phyloP scores from a whole-genome alignment of 1,140 invertebrate species.

The Meteorus sp. region DNA sequence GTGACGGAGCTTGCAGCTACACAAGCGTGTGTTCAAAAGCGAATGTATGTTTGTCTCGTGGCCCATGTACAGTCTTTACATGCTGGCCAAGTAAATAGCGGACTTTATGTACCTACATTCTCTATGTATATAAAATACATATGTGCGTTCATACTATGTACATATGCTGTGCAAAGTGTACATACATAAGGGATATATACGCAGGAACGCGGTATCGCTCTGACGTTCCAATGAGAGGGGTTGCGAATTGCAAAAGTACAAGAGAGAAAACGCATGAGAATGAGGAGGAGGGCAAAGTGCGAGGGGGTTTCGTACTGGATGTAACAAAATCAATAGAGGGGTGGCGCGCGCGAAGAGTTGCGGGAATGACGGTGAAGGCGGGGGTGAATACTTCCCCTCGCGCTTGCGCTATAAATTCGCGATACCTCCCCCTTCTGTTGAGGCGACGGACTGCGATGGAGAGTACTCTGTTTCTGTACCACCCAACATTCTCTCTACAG shows the following conservation, averaged over 20 bases:
- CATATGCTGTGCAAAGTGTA: constrained; percentile 5
- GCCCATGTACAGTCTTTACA: constrained; percentile 18
- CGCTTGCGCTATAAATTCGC: constrained; percentile 42
- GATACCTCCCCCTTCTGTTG: constrained; percentile 40
- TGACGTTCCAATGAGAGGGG: constrained; percentile 20
- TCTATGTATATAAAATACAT: not conserved
- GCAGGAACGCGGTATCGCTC: constrained; percentile 14
- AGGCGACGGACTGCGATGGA: constrained; percentile 59
- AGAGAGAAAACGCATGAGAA: constrained; percentile 16
- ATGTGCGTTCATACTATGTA: not conserved
- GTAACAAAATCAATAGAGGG: constrained; percentile 62
- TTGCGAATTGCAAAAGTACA: no score
- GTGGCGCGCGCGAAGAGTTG: constrained; percentile 54
- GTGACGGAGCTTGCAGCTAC: not conserved
- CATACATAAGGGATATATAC: constrained; percentile 13
- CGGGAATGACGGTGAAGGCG: no score
- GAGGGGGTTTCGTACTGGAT: constrained; percentile 49
- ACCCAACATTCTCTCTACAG: no score
- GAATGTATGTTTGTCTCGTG: constrained; percentile 13
- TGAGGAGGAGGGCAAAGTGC: constrained; percentile 15
- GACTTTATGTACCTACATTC: no score
- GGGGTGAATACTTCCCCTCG: no score
- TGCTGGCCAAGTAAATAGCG: constrained; percentile 15
- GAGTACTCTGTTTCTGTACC: constrained; percentile 43
- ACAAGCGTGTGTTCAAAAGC: constrained; percentile 7